A percentile compares a stretch with the other conserved stretches of the same genome.
phyloP scores from a whole-genome alignment of 1,140 invertebrate genomes.

The Holcopasites calliopsidis region DNA sequence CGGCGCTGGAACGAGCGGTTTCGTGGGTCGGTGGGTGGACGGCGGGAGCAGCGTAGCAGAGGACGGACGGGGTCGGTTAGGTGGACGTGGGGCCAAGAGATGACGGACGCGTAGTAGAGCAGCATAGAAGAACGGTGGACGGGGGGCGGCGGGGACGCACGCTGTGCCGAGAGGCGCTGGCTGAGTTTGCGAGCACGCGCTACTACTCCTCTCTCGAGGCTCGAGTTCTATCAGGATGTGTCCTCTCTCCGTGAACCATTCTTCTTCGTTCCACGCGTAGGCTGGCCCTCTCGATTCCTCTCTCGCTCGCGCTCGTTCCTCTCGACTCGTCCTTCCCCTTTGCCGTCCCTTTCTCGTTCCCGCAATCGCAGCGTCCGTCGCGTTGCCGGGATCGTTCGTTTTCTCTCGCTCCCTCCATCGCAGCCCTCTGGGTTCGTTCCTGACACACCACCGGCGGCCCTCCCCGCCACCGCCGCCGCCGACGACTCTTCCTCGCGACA shows the following conservation, averaged over 20 bases:
- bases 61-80: conserved; percentile 55
- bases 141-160: conserved; percentile 35
- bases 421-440: conserved; percentile 42
- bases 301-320: not conserved
- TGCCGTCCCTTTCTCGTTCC: not conserved
- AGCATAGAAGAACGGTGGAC: conserved; percentile 1
- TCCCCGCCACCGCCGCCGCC: not conserved
- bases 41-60: conserved; percentile 35
- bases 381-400: conserved; percentile 18
- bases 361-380: not conserved
- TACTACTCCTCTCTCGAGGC: conserved; percentile 63
- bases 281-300: not conserved
- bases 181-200: conserved; percentile 66
- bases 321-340: not conserved
- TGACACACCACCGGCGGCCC: conserved; percentile 49
- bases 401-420: not conserved
- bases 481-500: conserved; percentile 54
- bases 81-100: conserved; percentile 51
- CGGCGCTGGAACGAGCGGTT: conserved; percentile 62
- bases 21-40: conserved; percentile 62
- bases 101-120: conserved; percentile 31
- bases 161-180: conserved; percentile 55
- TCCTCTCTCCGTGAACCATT: conserved; percentile 41
- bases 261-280: not conserved
- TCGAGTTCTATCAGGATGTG: conserved; percentile 56